Conservation (phyloP, 2,113 vertebrate genomes). For the Anser cygnoides region DNA sequence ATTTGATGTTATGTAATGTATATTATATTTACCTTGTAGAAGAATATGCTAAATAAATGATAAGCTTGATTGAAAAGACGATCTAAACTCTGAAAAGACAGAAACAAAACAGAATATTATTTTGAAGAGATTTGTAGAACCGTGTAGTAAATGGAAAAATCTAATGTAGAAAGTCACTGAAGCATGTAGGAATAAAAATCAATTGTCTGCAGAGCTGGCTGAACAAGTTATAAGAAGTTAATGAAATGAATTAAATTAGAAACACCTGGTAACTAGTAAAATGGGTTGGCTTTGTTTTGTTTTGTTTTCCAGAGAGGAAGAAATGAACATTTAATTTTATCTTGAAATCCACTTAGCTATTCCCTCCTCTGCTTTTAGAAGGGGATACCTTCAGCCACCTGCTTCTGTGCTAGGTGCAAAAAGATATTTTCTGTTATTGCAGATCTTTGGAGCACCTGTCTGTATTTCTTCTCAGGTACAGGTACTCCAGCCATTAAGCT, state of each 20-base stretch:
- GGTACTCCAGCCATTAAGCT: not conserved
- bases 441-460: not conserved
- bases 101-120: not conserved
- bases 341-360: not conserved
- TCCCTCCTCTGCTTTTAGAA: not conserved
- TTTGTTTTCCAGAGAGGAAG: not conserved
- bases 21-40: not conserved
- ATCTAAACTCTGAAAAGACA: not conserved
- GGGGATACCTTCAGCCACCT: not conserved
- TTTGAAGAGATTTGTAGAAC: not conserved
- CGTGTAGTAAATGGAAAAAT: not conserved
- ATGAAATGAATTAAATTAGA: conserved; percentile 59
- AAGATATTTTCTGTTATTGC: not conserved
- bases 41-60: not conserved
- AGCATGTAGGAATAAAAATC: conserved; percentile 43
- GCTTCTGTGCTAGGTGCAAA: not conserved
- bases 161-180: not conserved
- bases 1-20: not conserved
- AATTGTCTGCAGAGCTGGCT: conserved; percentile 56
- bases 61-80: not conserved
- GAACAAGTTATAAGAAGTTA: conserved; percentile 56
- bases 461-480: not conserved
- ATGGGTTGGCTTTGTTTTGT: not conserved
- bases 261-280: conserved; percentile 49
- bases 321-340: not conserved